Conservation (phyloP, 2,888 invertebrate genomes). For the Dorcus parallelipipedus region DNA sequence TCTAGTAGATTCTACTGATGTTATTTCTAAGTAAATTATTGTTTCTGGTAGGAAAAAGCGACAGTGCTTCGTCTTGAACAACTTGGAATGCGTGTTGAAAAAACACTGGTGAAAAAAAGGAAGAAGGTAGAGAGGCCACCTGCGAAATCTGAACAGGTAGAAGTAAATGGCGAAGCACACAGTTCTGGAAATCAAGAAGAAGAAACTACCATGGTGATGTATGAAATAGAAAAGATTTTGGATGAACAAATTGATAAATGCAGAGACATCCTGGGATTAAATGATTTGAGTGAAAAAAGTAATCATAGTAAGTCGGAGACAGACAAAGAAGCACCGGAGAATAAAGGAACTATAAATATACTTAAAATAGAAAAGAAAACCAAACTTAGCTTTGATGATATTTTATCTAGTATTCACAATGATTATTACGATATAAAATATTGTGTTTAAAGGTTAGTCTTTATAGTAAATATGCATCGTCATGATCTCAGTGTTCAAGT, state of each 20-base stretch:
- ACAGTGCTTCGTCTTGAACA: conserved; percentile 40
- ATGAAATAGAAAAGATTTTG: conserved; percentile 34
- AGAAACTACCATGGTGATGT: conserved; percentile 33
- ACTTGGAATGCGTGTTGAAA: conserved; percentile 33
- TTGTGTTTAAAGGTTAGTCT: neutral
- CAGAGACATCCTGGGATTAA: conserved; percentile 6
- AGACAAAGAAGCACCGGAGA: neutral
- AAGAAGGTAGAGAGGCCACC: conserved; percentile 17
- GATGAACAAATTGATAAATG: conserved; percentile 6
- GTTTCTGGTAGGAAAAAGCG: conserved; percentile 32
- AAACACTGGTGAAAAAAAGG: conserved; percentile 23
- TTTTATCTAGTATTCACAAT: conserved; percentile 26
- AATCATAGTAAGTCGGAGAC: neutral
- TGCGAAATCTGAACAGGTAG: neutral
- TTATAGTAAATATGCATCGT: no score
- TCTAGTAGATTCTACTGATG: conserved; percentile 28
- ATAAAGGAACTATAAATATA: conserved; percentile 10
- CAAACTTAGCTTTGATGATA: conserved; percentile 26
- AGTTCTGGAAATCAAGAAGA: conserved; percentile 25
- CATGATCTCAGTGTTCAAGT: no score
- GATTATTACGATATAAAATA: conserved; percentile 11
- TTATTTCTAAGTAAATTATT: neutral
- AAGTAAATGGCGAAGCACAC: conserved; percentile 8
- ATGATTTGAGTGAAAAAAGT: neutral
- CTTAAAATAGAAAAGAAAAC: conserved; percentile 15